These are phyloP conservation scores for Lepidurus apus DNA, from an alignment of 1,140 invertebrate species.

Conservation along the genomic window DNA sequence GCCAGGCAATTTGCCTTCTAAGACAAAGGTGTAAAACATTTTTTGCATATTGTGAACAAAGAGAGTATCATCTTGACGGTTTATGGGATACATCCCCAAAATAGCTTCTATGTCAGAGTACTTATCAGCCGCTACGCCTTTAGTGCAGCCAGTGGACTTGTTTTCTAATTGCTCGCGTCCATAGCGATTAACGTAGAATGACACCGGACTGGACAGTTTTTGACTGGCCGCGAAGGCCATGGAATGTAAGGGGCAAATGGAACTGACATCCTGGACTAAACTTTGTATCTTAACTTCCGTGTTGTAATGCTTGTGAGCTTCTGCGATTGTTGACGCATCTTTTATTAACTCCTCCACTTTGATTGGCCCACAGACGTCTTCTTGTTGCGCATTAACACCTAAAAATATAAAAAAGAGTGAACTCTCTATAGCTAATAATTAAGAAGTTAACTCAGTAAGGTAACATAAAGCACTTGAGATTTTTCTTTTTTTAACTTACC, in stretches of 20 bases:
- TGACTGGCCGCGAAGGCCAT: neutral
- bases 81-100: neutral
- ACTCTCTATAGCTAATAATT: neutral
- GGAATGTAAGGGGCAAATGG: constrained; percentile 4
- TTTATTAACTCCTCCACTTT: neutral
- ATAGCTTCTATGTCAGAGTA: constrained; percentile 2
- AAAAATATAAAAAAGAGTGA: neutral
- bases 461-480: neutral
- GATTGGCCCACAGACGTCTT: neutral
- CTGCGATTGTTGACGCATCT: neutral
- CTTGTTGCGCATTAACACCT: neutral
- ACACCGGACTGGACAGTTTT: constrained; percentile 17
- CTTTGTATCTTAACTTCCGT: neutral
- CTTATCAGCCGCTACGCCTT: neutral
- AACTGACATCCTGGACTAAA: neutral
- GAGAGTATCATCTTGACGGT: neutral
- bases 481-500: neutral
- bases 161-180: neutral
- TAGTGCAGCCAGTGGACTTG: neutral
- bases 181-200: constrained; percentile 16
- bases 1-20: neutral
- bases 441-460: neutral
- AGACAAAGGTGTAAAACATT: neutral
- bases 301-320: neutral
- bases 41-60: constrained; percentile 10